Percentiles rank a stretch among this genome's conserved stretches.
Conservation (phyloP, 1,140 invertebrate species). For the Ips typographus region DNA sequence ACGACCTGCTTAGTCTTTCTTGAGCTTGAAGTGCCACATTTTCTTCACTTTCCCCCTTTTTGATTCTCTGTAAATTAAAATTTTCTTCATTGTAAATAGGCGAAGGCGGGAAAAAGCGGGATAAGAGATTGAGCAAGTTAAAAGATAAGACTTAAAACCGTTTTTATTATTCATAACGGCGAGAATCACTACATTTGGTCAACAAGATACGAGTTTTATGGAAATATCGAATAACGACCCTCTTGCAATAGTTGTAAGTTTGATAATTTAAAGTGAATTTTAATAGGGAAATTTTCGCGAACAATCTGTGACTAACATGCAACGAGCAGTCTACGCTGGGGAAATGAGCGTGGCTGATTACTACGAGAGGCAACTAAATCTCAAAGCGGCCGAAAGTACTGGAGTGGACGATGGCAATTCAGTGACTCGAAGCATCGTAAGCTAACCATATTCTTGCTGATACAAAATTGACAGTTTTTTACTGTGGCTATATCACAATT, state of each 20-base stretch:
- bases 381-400: slow-evolving; percentile 71
- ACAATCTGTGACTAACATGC: slow-evolving; percentile 80
- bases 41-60: slow-evolving; percentile 14
- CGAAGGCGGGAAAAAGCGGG: too few relatives aligned
- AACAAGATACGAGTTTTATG: too few relatives aligned
- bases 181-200: neutral
- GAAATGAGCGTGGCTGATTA: slow-evolving; percentile 83
- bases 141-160: too few relatives aligned
- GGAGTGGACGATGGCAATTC: slow-evolving; percentile 83
- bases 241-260: neutral
- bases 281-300: slow-evolving; percentile 57
- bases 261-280: neutral
- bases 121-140: too few relatives aligned
- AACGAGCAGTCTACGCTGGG: slow-evolving; percentile 79
- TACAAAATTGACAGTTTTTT: slow-evolving; percentile 6
- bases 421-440: slow-evolving; percentile 59
- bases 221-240: too few relatives aligned
- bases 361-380: slow-evolving; percentile 76
- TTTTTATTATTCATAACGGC: neutral
- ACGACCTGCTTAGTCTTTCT: too few relatives aligned
- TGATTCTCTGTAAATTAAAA: neutral
- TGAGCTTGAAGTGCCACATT: slow-evolving; percentile 14
- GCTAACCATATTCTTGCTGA: slow-evolving; percentile 20
- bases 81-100: too few relatives aligned
- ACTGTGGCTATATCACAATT: slow-evolving; percentile 19